Base-by-base conservation (phyloP, 1,140 invertebrate species). In the Teleopsis dalmanni region DNA sequence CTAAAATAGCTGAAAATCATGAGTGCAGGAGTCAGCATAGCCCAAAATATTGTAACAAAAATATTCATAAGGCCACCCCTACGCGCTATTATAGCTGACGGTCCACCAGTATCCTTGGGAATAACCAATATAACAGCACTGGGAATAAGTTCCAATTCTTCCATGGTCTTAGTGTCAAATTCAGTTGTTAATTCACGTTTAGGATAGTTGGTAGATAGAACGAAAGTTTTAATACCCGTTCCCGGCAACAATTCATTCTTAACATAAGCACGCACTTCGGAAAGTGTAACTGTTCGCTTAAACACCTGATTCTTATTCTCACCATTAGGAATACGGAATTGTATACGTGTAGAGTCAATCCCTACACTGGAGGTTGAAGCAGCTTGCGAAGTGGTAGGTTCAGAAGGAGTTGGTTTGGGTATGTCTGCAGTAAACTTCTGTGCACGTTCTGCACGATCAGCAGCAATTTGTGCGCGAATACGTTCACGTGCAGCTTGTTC, bases 291-390 rank as follows among this genome's bases (percentile, higher is more conserved):
- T 1, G 52, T 44, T 7, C 37, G 42, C 14, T 64, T 51, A 51
- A 77, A 77, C 5, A 71, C 60, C 43, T 73, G 59, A 7, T 64
- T 75, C 36, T 65, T 59, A 4, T 58, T 52, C 1, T 77, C 78
- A 10, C 90, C 90, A 66, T 87, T 83, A 1, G 89, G 84, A 40
- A 92, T 58, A 56, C 86, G 81, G 60, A 95, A 91, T 72, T 93
- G 89, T 35, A 95, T 78, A 44, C 86, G 77, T 0, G 87, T 62
- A 80, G 85, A 59, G 85, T 91, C 72, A 8, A 40, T 40, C 0
- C 52, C 43, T 16, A 16, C 48, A 2, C 8, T 1, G 4, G 31
- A n/a, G 26, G 33, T 19, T 9, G 27, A 19, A 4, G 49, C 34
- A 5, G 34, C 27, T 6, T 33, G 10, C 1, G 55, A 29, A 8